phyloP scores from a whole-genome alignment of 2,797 vertebrate genomes.

The Gastrophryne carolinensis region DNA sequence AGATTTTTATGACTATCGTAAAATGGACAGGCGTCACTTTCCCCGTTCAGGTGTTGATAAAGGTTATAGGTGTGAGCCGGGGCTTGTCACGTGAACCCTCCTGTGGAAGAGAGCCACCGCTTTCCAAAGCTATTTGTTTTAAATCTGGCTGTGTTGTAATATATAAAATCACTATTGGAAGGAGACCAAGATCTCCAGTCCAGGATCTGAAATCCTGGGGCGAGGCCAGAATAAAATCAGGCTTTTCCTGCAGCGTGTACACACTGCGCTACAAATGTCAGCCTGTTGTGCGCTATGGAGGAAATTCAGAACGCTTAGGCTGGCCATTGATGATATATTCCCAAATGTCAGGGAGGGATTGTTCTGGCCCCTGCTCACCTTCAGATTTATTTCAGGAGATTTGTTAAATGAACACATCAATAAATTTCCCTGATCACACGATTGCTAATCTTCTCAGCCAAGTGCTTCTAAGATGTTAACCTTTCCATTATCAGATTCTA shows the following conservation, averaged over 20 bases:
- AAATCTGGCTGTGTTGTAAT: background rate
- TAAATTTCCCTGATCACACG: background rate
- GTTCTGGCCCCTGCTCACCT: background rate
- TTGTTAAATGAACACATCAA: background rate
- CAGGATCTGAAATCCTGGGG: background rate
- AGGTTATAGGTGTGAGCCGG: too few species aligned
- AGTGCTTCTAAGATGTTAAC: background rate
- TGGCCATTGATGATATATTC: background rate
- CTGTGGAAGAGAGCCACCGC: too few species aligned
- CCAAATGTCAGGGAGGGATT: background rate
- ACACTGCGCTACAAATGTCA: background rate
- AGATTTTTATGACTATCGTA: too few species aligned
- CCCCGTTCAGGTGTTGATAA: too few species aligned
- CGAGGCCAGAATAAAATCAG: background rate
- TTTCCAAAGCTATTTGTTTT: background rate
- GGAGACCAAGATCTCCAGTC: background rate
- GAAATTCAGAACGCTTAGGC: background rate
- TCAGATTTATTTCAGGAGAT: background rate
- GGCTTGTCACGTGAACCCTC: too few species aligned
- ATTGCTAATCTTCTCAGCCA: background rate
- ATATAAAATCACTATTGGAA: conserved; percentile 25
- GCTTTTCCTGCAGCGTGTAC: background rate
- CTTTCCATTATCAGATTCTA: too few species aligned
- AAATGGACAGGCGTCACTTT: background rate
- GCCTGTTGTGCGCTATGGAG: background rate